Conservation (phyloP, 2,797 vertebrate species). For the Avahi laniger region DNA sequence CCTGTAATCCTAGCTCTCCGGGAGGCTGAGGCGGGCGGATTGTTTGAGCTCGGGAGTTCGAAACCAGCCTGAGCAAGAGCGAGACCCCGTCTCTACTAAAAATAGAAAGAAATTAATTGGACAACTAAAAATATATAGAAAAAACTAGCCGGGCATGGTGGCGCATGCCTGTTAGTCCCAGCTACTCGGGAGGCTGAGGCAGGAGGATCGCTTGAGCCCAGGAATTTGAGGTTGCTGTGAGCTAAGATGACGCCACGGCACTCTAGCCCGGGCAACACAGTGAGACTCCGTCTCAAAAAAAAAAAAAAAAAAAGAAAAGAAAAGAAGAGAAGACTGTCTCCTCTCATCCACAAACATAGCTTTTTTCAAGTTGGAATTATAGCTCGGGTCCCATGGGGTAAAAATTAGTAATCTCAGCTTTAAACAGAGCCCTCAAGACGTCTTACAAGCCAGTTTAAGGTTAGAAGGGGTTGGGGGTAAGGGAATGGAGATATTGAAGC, state of each 20-base stretch:
- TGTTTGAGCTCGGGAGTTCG: neutral
- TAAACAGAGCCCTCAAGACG: neutral
- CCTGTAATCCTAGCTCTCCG: neutral
- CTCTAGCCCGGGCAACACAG: no score
- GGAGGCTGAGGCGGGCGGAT: neutral
- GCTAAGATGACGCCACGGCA: neutral
- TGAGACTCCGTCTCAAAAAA: neutral
- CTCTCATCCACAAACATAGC: conserved; percentile 18
- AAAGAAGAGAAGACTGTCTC: neutral
- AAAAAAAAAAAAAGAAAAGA: neutral
- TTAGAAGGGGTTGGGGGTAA: neutral
- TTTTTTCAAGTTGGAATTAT: neutral
- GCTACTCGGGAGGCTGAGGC: neutral
- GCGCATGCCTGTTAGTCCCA: neutral
- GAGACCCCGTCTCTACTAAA: neutral
- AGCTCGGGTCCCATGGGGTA: neutral
- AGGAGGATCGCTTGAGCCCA: neutral
- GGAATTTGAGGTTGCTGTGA: neutral
- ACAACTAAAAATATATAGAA: no score
- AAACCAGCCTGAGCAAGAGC: neutral
- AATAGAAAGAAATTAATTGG: no score
- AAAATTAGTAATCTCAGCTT: neutral
- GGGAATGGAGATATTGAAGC: neutral
- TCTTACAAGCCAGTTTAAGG: neutral
- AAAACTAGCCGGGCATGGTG: neutral